Evolutionary conservation across 53 echinoderm and acorn worm species (phyloP), one percentile per base, ranked within the genome.

Genomic region (Holothuria leucospilota): DNA sequence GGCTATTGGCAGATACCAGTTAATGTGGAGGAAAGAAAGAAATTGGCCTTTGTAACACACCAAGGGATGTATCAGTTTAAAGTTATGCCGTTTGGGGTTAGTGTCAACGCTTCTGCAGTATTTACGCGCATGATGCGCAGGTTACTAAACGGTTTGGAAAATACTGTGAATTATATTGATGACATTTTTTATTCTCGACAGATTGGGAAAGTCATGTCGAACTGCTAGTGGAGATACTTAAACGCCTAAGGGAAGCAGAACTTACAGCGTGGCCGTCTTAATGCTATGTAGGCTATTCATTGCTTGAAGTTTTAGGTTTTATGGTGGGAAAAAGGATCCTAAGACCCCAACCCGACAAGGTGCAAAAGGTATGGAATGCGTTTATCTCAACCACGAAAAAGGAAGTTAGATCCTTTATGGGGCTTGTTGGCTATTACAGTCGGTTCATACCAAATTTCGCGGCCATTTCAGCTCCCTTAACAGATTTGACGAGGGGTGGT

Each of bases 51-150:
- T n/a, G 78, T 91, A 29, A 91, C 91, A 5, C 39, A 26, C 21
- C 75, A 87, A 18, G 91, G 88, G 23, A 25, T 88, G 69, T 91
- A 78, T 23, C 91, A 85, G n/a, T 88, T 91, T 59, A 91, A 62
- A 18, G 91, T 91, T 13, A 53, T 88, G 20, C 91, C 91, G 15
- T 88, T 91, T 30, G 88, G 88, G 41, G 71, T 88, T n/a, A n/a
- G n/a, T 84, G 82, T 92, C 28, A 92, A 92, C 42, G 88, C 88
- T 0, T 85, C 88, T 9, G 88, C 92, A 25, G 72, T 65, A 8
- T 88, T 92, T 56, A 77, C 88, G 23, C 82, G 87, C 30, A 63
- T 87, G 77, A 92, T 92, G 85, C 71, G 71, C 20, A 46, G 1
- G 20, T 78, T 92, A 42, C 40, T 88, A 6, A 68, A 64, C 1